Conservation (phyloP, 2,113 vertebrate genomes). For the Rhea pennata region DNA sequence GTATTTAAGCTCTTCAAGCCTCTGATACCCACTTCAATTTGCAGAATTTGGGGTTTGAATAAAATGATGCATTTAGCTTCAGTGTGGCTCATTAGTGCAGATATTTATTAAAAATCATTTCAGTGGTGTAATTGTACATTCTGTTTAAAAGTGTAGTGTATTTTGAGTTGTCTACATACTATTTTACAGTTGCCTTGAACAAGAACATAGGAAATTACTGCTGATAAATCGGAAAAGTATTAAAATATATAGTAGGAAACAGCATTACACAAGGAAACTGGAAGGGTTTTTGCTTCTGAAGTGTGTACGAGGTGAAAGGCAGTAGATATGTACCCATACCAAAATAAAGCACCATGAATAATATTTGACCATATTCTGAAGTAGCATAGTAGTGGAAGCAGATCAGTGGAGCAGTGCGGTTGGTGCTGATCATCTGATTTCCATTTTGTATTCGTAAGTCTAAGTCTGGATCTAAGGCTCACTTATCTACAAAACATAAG, state of each 20-base stretch:
- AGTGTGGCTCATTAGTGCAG: not conserved
- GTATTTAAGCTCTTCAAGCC: not conserved
- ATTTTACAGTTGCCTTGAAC: not conserved
- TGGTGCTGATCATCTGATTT: not conserved
- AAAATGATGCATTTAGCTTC: not conserved
- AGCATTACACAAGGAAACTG: not conserved
- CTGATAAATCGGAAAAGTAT: not conserved
- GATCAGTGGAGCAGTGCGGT: not conserved
- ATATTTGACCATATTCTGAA: not conserved
- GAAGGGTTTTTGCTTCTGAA: not conserved
- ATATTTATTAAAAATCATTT: not conserved
- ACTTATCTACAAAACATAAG: not conserved
- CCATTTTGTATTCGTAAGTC: not conserved
- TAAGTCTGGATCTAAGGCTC: not conserved
- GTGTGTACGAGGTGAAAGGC: not conserved
- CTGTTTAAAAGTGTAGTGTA: not conserved
- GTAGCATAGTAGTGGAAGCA: not conserved
- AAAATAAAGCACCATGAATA: not conserved
- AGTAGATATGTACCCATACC: not conserved
- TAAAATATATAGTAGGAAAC: not conserved
- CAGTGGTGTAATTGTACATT: not conserved
- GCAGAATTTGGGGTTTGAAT: not conserved
- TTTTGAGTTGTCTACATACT: not conserved
- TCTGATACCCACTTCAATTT: not conserved
- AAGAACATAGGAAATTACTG: not conserved